These are phyloP conservation scores for Sebastes nivosus DNA, from an alignment of 2,797 vertebrate genomes.

Conservation along the genomic window DNA sequence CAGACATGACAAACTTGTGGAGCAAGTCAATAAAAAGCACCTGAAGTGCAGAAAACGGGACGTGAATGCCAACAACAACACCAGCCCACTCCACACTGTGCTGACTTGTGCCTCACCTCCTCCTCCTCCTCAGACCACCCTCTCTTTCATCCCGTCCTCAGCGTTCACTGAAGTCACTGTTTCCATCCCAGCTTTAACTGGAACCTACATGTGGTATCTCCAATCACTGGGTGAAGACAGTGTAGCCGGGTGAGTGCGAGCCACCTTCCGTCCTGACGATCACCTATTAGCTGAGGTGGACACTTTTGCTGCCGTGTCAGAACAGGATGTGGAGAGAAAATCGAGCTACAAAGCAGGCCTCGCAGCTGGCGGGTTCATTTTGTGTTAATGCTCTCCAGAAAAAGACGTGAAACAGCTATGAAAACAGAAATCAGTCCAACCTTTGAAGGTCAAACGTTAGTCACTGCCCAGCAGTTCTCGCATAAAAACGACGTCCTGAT, in stretches of 20 bases:
- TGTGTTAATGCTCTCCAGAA: slow-evolving; percentile 58
- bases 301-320: slow-evolving; percentile 50
- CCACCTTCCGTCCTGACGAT: slow-evolving; percentile 50
- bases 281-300: slow-evolving; percentile 67
- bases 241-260: slow-evolving; percentile 7
- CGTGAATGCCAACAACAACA: slow-evolving; percentile 57
- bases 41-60: slow-evolving; percentile 38
- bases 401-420: slow-evolving; percentile 57
- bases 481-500: slow-evolving; percentile 35
- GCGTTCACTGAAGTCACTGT: slow-evolving; percentile 22
- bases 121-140: slow-evolving; percentile 22
- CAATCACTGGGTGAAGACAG: slow-evolving; percentile 43
- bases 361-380: slow-evolving; percentile 47
- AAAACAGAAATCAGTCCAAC: slow-evolving; percentile 64
- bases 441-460: slow-evolving; percentile 54
- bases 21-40: slow-evolving; percentile 55
- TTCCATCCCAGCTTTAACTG: slow-evolving; percentile 35
- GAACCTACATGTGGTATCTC: slow-evolving; percentile 48
- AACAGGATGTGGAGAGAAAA: slow-evolving; percentile 68
- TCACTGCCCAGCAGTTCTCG: slow-evolving; percentile 29
- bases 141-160: slow-evolving; percentile 18
- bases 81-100: slow-evolving; percentile 20
- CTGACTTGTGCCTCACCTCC: slow-evolving; percentile 46
- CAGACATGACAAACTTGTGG: slow-evolving; percentile 55
- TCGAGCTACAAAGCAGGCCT: slow-evolving; percentile 43